A percentile compares a stretch with the other conserved stretches of the same genome.
These are phyloP conservation scores for Drosophila neonasuta DNA, from an alignment of 2,888 invertebrate species.

Conservation along the genomic window DNA sequence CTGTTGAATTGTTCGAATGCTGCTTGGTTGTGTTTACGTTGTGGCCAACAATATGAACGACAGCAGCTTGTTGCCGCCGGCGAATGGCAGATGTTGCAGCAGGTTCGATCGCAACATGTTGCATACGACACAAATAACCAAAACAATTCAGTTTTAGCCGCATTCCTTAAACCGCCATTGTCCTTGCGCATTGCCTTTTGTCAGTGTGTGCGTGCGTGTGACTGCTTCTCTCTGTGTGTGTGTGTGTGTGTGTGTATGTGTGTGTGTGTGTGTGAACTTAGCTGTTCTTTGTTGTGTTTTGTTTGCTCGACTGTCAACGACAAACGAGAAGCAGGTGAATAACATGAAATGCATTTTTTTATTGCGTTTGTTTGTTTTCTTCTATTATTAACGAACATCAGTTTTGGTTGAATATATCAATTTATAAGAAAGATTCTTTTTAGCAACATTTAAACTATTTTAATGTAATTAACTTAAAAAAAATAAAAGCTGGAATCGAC, in stretches of 20 bases:
- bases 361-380: constrained; percentile 10
- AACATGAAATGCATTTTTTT: constrained; percentile 30
- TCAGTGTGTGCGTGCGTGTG: background rate
- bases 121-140: constrained; percentile 36
- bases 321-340: constrained; percentile 47
- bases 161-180: constrained; percentile 48
- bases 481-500: too few relatives aligned
- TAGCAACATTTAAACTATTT: too few relatives aligned
- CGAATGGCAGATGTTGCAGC: constrained; percentile 37
- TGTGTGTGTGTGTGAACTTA: constrained; percentile 11
- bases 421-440: background rate
- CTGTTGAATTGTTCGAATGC: constrained; percentile 48
- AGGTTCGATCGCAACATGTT: constrained; percentile 56
- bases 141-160: constrained; percentile 28
- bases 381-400: constrained; percentile 1
- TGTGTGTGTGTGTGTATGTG: constrained; percentile 3
- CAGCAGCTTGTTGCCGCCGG: constrained; percentile 47
- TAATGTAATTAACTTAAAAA: too few relatives aligned
- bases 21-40: constrained; percentile 74
- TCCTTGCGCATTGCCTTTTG: constrained; percentile 44
- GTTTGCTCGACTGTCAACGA: constrained; percentile 43
- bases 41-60: constrained; percentile 63
- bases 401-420: constrained; percentile 13
- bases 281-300: constrained; percentile 33
- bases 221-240: background rate